These are phyloP conservation scores for Sturnira hondurensis DNA, from an alignment of 2,113 vertebrate genomes.

Conservation along the genomic window DNA sequence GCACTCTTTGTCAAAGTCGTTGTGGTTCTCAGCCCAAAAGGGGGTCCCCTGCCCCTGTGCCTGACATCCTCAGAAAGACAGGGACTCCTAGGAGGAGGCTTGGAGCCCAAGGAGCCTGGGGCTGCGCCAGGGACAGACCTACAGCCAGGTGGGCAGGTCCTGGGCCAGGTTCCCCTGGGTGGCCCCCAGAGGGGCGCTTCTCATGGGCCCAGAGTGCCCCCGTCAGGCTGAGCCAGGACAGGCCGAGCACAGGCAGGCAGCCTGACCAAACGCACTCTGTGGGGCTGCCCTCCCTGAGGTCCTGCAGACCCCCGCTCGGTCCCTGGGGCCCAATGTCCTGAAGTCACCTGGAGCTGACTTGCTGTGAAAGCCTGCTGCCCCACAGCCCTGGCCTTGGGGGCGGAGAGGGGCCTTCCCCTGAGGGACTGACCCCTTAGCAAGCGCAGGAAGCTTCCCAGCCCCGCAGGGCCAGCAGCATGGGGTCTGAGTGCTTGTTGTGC, in stretches of 20 bases:
- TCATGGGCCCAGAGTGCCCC: background rate
- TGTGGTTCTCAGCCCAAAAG: background rate
- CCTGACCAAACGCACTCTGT: background rate
- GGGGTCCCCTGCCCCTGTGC: background rate
- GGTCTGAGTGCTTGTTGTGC: background rate
- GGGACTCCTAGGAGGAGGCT: background rate
- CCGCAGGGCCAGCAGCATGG: background rate
- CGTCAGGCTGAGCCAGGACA: background rate
- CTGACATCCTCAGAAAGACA: background rate
- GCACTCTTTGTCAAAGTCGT: background rate
- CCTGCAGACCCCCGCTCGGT: background rate
- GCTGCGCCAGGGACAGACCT: background rate
- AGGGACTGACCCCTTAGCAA: background rate
- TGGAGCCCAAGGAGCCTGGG: background rate
- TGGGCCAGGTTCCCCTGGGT: background rate
- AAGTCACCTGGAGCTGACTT: background rate
- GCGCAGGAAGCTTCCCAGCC: background rate
- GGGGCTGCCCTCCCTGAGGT: background rate
- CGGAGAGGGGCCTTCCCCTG: background rate
- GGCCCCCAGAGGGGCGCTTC: background rate
- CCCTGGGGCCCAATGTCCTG: background rate
- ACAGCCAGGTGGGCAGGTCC: background rate
- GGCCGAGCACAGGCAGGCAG: background rate
- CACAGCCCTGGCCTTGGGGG: background rate
- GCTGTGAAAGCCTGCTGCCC: background rate